Conservation (phyloP, 1,140 invertebrate species). For the Ditylenchus dipsaci region DNA sequence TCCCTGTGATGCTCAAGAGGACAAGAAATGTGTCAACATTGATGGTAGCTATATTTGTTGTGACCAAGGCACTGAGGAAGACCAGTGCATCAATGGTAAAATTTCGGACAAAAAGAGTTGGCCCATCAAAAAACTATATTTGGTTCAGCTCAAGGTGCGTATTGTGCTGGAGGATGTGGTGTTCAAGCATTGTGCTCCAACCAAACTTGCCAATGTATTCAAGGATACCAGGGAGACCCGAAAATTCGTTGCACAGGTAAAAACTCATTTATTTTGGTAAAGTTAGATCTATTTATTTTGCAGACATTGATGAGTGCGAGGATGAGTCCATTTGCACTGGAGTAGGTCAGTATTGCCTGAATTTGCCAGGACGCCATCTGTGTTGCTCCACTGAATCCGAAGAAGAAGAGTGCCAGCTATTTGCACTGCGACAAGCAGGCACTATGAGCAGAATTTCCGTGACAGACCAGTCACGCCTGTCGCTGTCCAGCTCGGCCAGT, state of each 20-base stretch:
- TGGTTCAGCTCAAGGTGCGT: conserved; percentile 45
- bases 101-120: conserved; percentile 24
- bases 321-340: conserved; percentile 38
- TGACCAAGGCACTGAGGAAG: conserved; percentile 30
- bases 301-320: conserved; percentile 51
- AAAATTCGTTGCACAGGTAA: conserved; percentile 34
- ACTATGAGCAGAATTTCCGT: conserved; percentile 6
- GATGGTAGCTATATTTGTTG: conserved; percentile 51
- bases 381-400: conserved; percentile 40
- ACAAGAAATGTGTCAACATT: conserved; percentile 43
- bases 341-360: conserved; percentile 46
- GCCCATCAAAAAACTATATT: not conserved
- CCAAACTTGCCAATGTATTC: conserved; percentile 41
- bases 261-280: conserved; percentile 6
- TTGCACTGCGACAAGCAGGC: not conserved
- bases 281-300: conserved; percentile 12
- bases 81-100: not conserved
- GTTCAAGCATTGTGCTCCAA: conserved; percentile 42
- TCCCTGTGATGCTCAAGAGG: conserved; percentile 21
- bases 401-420: conserved; percentile 37
- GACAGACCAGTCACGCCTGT: no score
- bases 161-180: conserved; percentile 48
- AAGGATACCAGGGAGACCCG: conserved; percentile 42
- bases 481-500: no score
- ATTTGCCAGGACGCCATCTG: conserved; percentile 35